phyloP scores from a whole-genome alignment of 2,797 vertebrate species.

The Rhynchotus rufescens region DNA sequence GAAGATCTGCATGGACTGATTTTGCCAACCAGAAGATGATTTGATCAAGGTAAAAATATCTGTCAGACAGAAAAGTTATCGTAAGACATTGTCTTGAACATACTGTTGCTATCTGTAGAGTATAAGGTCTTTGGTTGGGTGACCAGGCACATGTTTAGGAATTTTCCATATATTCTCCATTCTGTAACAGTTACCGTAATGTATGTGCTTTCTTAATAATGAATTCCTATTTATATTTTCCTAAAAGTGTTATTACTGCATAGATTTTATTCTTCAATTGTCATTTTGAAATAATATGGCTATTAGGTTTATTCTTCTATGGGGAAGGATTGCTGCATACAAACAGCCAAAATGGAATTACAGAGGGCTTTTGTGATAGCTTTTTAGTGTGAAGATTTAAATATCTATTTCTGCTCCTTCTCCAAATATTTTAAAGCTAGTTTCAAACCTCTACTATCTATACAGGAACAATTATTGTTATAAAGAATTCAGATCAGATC shows the following conservation, averaged over 20 bases:
- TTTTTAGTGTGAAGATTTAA: not conserved
- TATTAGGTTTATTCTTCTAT: not conserved
- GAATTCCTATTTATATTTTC: not conserved
- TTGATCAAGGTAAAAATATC: not conserved
- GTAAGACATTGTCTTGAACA: not conserved
- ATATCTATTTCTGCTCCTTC: not conserved
- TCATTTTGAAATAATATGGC: not conserved
- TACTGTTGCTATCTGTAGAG: not conserved
- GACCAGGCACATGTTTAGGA: not conserved
- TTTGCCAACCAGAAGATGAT: not conserved
- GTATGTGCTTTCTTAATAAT: not conserved
- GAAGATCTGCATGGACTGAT: not conserved
- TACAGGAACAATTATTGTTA: not conserved
- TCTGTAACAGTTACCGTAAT: not conserved
- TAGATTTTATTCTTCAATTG: not conserved
- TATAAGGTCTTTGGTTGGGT: not conserved
- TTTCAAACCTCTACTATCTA: not conserved
- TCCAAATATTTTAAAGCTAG: not conserved
- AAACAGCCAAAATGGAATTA: not conserved
- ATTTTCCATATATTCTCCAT: not conserved
- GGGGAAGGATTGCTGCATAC: not conserved
- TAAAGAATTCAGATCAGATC: not conserved
- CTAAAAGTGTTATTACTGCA: not conserved
- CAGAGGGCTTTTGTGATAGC: not conserved
- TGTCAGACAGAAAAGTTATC: not conserved